Evolutionary conservation across 2,797 vertebrate genomes (phyloP).

Genomic region (Zenarchopterus dispar): DNA sequence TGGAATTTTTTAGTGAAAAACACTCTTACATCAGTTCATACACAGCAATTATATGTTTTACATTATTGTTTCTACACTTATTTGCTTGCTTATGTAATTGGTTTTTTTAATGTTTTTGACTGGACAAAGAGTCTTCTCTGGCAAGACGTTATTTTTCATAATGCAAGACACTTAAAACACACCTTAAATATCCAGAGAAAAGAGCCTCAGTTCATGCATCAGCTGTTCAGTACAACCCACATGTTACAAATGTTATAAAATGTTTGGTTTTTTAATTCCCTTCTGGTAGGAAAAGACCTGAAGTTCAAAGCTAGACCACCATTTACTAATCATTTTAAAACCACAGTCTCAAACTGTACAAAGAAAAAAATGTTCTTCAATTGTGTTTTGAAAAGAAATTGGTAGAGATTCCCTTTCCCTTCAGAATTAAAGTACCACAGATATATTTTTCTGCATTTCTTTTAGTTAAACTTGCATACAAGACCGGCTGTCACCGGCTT

Average conservation of each 20-base stretch:
- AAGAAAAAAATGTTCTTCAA: no score
- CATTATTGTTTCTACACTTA: background rate
- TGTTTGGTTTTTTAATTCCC: no score
- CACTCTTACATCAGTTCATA: background rate
- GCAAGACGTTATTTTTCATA: background rate
- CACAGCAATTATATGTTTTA: background rate
- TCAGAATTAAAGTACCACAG: no score
- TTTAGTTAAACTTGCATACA: background rate
- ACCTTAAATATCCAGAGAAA: conserved; percentile 1
- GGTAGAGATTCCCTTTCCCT: no score
- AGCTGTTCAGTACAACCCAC: conserved; percentile 1
- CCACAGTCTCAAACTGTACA: no score
- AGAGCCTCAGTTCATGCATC: background rate
- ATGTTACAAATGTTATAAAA: background rate
- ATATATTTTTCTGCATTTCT: no score
- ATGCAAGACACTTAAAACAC: background rate
- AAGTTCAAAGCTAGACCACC: no score
- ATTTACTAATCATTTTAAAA: no score
- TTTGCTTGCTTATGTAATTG: background rate
- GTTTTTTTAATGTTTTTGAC: rapidly evolving
- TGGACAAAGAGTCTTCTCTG: no score
- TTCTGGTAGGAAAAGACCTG: no score
- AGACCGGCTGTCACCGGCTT: background rate
- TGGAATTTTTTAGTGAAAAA: background rate
- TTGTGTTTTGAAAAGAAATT: no score